phyloP scores from a whole-genome alignment of 2,888 invertebrate genomes.

The Spodoptera littoralis region DNA sequence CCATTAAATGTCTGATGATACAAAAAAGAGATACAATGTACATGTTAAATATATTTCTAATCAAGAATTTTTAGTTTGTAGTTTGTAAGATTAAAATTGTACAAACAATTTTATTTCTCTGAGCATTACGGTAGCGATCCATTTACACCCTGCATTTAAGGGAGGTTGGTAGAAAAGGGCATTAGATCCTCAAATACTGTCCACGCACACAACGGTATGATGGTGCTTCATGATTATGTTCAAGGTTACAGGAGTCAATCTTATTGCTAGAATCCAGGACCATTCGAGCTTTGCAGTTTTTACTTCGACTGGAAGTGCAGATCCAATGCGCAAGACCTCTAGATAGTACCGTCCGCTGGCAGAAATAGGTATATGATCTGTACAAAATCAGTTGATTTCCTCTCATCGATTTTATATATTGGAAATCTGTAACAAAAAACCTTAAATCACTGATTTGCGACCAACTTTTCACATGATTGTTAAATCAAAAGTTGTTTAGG shows the following conservation, averaged over 20 bases:
- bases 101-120: too few species aligned
- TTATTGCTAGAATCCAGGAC: conserved; percentile 10
- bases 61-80: neutral
- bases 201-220: too few species aligned
- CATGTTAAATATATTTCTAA: too few species aligned
- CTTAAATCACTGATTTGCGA: neutral
- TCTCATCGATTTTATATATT: conserved; percentile 19
- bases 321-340: conserved; percentile 16
- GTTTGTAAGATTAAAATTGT: too few species aligned
- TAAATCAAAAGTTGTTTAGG: too few species aligned
- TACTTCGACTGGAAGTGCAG: conserved; percentile 29
- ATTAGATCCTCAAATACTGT: too few species aligned
- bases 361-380: conserved; percentile 16
- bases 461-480: too few species aligned
- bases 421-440: conserved; percentile 17
- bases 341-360: too few species aligned
- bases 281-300: conserved; percentile 28
- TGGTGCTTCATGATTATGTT: conserved; percentile 37
- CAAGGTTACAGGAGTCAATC: conserved; percentile 1
- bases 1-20: conserved; percentile 8
- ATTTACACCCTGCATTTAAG: too few species aligned
- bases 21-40: neutral
- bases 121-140: too few species aligned
- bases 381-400: conserved; percentile 23
- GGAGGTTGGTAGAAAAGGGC: too few species aligned